phyloP scores from a whole-genome alignment of 2,888 invertebrate species.

The Schizaphis graminum region DNA sequence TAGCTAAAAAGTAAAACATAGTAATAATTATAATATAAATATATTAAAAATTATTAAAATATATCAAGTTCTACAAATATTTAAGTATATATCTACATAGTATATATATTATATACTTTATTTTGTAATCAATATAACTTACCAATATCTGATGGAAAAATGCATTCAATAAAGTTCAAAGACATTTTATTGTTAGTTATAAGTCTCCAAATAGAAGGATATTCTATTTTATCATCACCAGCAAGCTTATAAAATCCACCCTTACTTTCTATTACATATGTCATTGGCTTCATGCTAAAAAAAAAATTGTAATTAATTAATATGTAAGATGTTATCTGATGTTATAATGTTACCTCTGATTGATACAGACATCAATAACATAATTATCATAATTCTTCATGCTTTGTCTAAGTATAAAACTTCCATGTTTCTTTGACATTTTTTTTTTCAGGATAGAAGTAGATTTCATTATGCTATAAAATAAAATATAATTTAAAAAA shows the following conservation, averaged over 20 bases:
- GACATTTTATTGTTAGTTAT: slow-evolving; percentile 77
- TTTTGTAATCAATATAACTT: slow-evolving; percentile 68
- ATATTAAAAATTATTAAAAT: slow-evolving; percentile 22
- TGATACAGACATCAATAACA: slow-evolving; percentile 83
- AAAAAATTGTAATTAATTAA: not conserved
- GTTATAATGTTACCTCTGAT: slow-evolving; percentile 64
- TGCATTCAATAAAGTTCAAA: slow-evolving; percentile 80
- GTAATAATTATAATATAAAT: not conserved
- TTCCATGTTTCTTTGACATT: slow-evolving; percentile 81
- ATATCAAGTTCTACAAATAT: not conserved
- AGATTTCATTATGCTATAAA: slow-evolving; percentile 73
- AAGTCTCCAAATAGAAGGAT: slow-evolving; percentile 77
- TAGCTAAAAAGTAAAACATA: slow-evolving; percentile 49
- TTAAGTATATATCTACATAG: not conserved
- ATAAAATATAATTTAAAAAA: not conserved
- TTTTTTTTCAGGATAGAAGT: slow-evolving; percentile 91
- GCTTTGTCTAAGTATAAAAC: slow-evolving; percentile 86
- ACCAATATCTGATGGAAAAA: slow-evolving; percentile 92
- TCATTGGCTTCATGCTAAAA: slow-evolving; percentile 75
- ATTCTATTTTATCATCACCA: slow-evolving; percentile 72
- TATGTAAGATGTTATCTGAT: slow-evolving; percentile 25
- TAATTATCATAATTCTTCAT: slow-evolving; percentile 84
- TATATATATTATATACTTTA: not conserved
- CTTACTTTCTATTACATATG: slow-evolving; percentile 76
- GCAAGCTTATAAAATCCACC: slow-evolving; percentile 75